Base-by-base conservation (phyloP, 92 coral and sea anemone genomes). In the Epizoanthus fatuus region DNA sequence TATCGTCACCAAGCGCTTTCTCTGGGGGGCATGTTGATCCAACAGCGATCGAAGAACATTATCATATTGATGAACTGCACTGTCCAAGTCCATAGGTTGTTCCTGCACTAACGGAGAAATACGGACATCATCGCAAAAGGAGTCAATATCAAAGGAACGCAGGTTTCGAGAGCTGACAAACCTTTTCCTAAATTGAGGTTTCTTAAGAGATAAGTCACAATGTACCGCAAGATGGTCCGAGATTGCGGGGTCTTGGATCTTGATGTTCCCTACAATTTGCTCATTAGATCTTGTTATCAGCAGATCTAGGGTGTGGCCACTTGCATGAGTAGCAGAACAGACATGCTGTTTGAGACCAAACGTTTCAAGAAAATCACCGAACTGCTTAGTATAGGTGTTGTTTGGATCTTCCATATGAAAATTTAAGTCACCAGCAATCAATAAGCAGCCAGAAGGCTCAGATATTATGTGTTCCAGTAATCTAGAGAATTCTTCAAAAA, bases 1-100 rank as follows among this genome's bases (percentile, higher is more conserved):
- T 8, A 81, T 75, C 7, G 80, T 81, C 13, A 87, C 83, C 20
- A 68, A 25, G 29, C 87, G 76, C 37, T 83, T 72, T 72, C 59
- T 81, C 19, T 56, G 51, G 42, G 78, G 87, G 15, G 91, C 91
- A 52, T 87, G 91, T 16, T 53, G n/a, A 68, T 87, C 76, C 56
- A 87, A 19, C 64, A 88, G 3, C 12, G 88, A 55, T 74, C 79
- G 69, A 64, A 88, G 64, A 20, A 72, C 81, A 45, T 66, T 59
- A 69, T 88, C 88, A 74, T 81, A 87, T 44, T 87, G 87, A 14
- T 59, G 29, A 15, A 73, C 91, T 73, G 81, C 72, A 16, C 15
- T n/a, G 53, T 47, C 76, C 51, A 81, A 54, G 63, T 60, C 55
- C 16, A 52, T 5, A 63, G 37, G 32, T 13, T 25, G 68, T 22